Conservation (phyloP, 2,797 vertebrate species). For the Chrosomus eos region DNA sequence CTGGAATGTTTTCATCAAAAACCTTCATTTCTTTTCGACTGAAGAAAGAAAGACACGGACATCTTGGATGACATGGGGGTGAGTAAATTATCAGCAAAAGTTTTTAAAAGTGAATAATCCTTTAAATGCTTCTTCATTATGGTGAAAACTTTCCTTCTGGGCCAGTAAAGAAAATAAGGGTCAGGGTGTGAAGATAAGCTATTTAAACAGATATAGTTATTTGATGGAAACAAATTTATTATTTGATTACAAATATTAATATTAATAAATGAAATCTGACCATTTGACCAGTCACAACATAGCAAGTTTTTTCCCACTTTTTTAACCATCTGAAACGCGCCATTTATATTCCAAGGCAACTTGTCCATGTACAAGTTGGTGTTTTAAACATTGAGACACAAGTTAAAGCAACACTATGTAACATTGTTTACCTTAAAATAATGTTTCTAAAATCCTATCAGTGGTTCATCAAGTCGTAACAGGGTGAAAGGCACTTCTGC, state of each 20-base stretch:
- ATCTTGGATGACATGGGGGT: too few species aligned
- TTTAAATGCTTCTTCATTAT: neutral
- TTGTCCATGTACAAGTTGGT: neutral
- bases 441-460: too few species aligned
- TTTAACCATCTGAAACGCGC: neutral
- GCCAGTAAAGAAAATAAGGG: neutral
- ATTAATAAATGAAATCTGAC: too few species aligned
- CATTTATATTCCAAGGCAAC: neutral
- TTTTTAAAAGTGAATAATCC: too few species aligned
- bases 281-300: neutral
- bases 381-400: neutral
- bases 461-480: too few species aligned
- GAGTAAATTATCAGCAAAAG: too few species aligned
- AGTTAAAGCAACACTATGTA: too few species aligned
- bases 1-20: too few species aligned
- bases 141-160: neutral
- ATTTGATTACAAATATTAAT: neutral
- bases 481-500: too few species aligned
- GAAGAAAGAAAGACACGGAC: too few species aligned
- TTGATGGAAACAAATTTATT: neutral
- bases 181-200: neutral
- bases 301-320: neutral
- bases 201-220: neutral
- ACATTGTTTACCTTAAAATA: too few species aligned
- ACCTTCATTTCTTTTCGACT: too few species aligned